These are phyloP conservation scores for Tetropium fuscum DNA, from an alignment of 2,888 invertebrate species.

Conservation along the genomic window DNA sequence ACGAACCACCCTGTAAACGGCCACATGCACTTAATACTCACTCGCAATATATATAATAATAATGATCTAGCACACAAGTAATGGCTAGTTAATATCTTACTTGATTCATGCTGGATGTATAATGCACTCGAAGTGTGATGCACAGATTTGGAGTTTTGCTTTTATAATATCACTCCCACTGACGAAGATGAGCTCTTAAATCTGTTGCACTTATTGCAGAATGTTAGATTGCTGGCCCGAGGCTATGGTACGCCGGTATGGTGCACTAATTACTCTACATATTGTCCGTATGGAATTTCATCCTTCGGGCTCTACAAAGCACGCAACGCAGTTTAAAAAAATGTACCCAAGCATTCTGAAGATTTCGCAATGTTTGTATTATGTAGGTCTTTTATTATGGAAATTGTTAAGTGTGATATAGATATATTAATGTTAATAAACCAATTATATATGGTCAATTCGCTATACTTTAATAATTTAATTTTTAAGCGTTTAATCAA, in stretches of 20 bases:
- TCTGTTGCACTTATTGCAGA: conserved; percentile 35
- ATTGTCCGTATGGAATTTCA: conserved; percentile 28
- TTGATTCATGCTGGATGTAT: conserved; percentile 45
- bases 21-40: conserved; percentile 15
- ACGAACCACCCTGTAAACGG: background rate
- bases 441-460: no score
- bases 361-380: no score
- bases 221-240: conserved; percentile 19
- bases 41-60: background rate
- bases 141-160: conserved; percentile 41
- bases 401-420: no score
- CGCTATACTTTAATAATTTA: no score
- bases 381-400: no score
- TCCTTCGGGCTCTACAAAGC: background rate
- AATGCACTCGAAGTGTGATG: conserved; percentile 43
- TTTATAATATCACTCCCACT: conserved; percentile 42
- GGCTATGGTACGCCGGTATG: conserved; percentile 17
- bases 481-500: no score
- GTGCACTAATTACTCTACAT: conserved; percentile 40
- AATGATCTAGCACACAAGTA: conserved; percentile 1
- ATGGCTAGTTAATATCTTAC: conserved; percentile 36
- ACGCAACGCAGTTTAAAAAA: no score
- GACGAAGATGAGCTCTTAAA: conserved; percentile 35
- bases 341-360: no score
- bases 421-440: no score